phyloP scores from a whole-genome alignment of 2,888 invertebrate species.

The Serrognathus titanus region DNA sequence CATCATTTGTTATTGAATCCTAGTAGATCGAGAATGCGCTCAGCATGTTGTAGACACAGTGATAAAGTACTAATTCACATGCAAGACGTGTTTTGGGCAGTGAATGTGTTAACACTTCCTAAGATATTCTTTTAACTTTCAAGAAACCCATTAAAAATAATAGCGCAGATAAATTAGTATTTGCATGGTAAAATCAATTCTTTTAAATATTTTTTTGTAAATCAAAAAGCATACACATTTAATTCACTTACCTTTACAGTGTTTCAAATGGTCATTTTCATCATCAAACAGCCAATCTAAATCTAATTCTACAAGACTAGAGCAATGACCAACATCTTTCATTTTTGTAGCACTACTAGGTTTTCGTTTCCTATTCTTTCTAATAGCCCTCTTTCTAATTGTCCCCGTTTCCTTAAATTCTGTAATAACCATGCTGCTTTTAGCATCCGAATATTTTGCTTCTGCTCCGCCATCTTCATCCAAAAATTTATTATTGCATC shows the following conservation, averaged over 20 bases:
- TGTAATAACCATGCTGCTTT: conserved; percentile 36
- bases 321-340: conserved; percentile 37
- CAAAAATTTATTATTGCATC: conserved; percentile 26
- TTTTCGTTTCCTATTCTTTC: conserved; percentile 35
- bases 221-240: no score
- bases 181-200: no score
- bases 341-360: conserved; percentile 27
- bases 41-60: no score
- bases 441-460: conserved; percentile 36
- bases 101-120: no score
- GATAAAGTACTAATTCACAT: no score
- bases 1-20: no score
- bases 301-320: conserved; percentile 55
- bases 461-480: conserved; percentile 46
- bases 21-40: no score
- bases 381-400: conserved; percentile 30
- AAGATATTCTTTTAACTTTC: no score
- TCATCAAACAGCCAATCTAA: conserved; percentile 63
- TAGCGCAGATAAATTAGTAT: no score
- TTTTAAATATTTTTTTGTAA: no score
- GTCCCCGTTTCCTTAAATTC: conserved; percentile 22
- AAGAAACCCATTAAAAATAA: no score
- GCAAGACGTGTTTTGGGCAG: no score
- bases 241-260: conserved; percentile 28
- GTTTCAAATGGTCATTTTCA: conserved; percentile 35